A percentile compares a stretch with the other conserved stretches of the same genome.
Evolutionary conservation across 2,888 invertebrate species (phyloP).

Genomic region (Lobophora halterata): DNA sequence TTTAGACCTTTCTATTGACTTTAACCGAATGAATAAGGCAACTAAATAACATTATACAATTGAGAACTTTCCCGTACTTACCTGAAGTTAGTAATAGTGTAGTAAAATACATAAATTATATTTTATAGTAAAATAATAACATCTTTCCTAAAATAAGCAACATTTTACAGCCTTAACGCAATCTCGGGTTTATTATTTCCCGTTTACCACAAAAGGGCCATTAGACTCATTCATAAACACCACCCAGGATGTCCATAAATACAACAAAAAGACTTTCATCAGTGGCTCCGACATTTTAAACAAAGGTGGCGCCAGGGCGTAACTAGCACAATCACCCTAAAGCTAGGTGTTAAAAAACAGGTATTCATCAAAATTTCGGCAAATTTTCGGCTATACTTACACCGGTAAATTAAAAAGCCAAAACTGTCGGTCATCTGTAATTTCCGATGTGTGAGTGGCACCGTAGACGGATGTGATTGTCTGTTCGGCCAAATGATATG

Average conservation of each 20-base stretch:
- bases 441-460: conserved; percentile 29
- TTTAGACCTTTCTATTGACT: neutral
- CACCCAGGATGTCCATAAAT: conserved; percentile 47
- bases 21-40: too few species aligned
- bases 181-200: neutral
- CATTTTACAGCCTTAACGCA: neutral
- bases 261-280: conserved; percentile 38
- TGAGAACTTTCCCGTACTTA: too few species aligned
- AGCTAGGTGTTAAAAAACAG: conserved; percentile 1
- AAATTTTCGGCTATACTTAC: conserved; percentile 8
- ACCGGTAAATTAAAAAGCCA: conserved; percentile 14
- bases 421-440: conserved; percentile 22
- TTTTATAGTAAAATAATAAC: too few species aligned
- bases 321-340: conserved; percentile 1
- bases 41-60: too few species aligned
- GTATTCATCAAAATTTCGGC: conserved; percentile 18
- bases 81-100: too few species aligned
- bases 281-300: conserved; percentile 32
- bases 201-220: conserved; percentile 12
- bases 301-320: conserved; percentile 24
- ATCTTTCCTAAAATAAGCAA: too few species aligned
- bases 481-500: conserved; percentile 68
- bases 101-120: too few species aligned
- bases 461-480: conserved; percentile 45
- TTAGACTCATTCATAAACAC: conserved; percentile 40